phyloP scores from a whole-genome alignment of 2,113 vertebrate species.

The Pao palembangensis region DNA sequence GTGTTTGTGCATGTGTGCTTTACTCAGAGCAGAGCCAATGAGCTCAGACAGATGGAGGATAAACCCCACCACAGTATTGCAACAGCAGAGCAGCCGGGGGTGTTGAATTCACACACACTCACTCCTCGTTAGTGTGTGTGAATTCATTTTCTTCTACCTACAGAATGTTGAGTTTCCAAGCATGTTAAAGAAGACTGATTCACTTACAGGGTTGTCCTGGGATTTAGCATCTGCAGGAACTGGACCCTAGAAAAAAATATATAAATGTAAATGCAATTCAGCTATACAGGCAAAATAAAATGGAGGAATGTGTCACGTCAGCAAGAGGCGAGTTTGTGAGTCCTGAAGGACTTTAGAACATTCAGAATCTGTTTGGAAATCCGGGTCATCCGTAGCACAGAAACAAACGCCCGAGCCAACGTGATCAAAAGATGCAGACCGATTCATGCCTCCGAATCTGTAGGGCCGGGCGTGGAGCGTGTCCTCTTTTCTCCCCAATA shows the following conservation, averaged over 20 bases:
- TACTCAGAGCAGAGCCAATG: conserved; percentile 15
- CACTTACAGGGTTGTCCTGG: conserved; percentile 61
- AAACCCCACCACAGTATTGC: conserved; percentile 37
- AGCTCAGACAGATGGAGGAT: conserved; percentile 26
- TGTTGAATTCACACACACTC: no score
- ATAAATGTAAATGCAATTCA: not conserved
- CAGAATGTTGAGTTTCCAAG: not conserved
- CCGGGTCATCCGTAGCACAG: no score
- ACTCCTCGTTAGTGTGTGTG: conserved; percentile 18
- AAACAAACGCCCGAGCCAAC: not conserved
- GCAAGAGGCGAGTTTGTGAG: not conserved
- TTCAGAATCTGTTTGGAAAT: not conserved
- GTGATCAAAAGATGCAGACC: conserved; percentile 35
- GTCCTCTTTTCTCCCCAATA: conserved; percentile 68
- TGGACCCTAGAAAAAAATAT: conserved; percentile 33
- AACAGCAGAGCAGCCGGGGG: conserved; percentile 26
- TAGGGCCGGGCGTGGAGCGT: conserved; percentile 72
- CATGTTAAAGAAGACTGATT: not conserved
- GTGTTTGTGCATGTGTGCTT: conserved; percentile 2
- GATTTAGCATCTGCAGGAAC: conserved; percentile 51
- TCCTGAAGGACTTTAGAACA: not conserved
- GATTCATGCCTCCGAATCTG: conserved; percentile 68
- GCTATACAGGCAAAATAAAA: not conserved
- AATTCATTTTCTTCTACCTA: not conserved
- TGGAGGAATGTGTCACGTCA: not conserved